These are phyloP conservation scores for Paracentrotus lividus DNA, from an alignment of 53 echinoderm and acorn worm genomes.

Conservation along the genomic window DNA sequence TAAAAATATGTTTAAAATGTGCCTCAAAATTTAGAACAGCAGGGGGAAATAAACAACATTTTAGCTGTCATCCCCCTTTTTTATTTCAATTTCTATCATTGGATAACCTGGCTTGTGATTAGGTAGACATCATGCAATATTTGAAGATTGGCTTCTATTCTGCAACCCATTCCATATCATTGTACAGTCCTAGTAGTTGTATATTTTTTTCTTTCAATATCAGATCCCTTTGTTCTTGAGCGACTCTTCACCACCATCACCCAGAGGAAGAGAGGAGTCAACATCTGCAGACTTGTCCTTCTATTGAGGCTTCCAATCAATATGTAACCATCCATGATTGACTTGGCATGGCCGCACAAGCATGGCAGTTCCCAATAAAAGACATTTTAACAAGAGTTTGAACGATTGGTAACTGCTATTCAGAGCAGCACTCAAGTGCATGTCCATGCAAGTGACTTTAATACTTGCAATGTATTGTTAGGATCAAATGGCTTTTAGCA, in stretches of 20 bases:
- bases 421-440: not conserved
- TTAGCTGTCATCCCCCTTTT: no score
- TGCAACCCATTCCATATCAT: no score
- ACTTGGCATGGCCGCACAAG: conserved; percentile 29
- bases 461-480: not conserved
- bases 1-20: no score
- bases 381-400: conserved; percentile 14
- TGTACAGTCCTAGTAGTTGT: no score
- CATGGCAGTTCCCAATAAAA: conserved; percentile 6
- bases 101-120: no score
- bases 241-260: not conserved
- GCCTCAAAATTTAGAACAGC: no score
- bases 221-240: conserved; percentile 39
- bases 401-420: not conserved
- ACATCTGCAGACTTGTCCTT: conserved; percentile 55
- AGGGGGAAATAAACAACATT: no score
- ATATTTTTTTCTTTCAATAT: not conserved
- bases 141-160: no score
- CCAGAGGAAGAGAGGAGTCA: not conserved
- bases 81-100: no score
- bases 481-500: not conserved
- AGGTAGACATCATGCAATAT: no score
- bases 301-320: conserved; percentile 51
- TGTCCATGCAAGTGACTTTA: not conserved
- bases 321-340: conserved; percentile 53